These are phyloP conservation scores for Sebastes minor DNA, from an alignment of 2,797 vertebrate genomes.

Conservation along the genomic window DNA sequence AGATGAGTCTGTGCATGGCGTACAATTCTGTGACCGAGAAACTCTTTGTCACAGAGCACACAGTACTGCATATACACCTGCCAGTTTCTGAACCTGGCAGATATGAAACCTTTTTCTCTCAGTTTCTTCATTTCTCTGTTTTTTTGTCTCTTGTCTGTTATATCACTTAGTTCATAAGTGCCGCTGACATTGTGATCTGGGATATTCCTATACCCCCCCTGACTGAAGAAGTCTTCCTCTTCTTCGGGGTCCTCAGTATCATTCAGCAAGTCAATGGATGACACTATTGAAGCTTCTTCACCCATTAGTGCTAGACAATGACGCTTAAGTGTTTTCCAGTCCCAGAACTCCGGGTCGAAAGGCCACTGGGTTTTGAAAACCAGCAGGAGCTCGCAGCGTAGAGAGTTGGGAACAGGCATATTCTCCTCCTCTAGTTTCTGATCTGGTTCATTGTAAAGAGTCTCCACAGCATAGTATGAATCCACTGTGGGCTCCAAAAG, in stretches of 20 bases:
- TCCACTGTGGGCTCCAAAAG: conserved; percentile 97
- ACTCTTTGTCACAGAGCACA: conserved; percentile 97
- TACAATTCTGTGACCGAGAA: conserved; percentile 96
- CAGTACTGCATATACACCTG: conserved; percentile 99
- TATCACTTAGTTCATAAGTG: conserved; percentile 84
- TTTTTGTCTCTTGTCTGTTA: conserved; percentile 88
- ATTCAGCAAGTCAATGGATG: conserved; percentile 95
- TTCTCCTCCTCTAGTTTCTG: conserved; percentile 95
- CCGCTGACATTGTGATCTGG: conserved; percentile 82
- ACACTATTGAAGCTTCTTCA: conserved; percentile 97
- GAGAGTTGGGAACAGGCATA: conserved; percentile 95
- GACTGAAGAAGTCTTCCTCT: conserved; percentile 81
- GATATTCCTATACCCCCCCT: conserved; percentile 80
- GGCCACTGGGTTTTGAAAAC: conserved; percentile 98
- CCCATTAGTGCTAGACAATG: conserved; percentile 97
- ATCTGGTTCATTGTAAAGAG: conserved; percentile 96
- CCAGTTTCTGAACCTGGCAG: conserved; percentile 95
- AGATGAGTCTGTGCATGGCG: conserved; percentile 96
- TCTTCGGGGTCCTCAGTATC: conserved; percentile 89
- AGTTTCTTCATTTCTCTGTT: conserved; percentile 93
- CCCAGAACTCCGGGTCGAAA: conserved; percentile 99
- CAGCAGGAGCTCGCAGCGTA: conserved; percentile 94
- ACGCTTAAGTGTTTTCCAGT: conserved; percentile 97
- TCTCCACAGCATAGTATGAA: conserved; percentile 96
- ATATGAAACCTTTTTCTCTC: conserved; percentile 93